Evolutionary conservation across 1,140 invertebrate species (phyloP), one percentile per base, ranked within the genome.

Genomic region (Mercenaria mercenaria): DNA sequence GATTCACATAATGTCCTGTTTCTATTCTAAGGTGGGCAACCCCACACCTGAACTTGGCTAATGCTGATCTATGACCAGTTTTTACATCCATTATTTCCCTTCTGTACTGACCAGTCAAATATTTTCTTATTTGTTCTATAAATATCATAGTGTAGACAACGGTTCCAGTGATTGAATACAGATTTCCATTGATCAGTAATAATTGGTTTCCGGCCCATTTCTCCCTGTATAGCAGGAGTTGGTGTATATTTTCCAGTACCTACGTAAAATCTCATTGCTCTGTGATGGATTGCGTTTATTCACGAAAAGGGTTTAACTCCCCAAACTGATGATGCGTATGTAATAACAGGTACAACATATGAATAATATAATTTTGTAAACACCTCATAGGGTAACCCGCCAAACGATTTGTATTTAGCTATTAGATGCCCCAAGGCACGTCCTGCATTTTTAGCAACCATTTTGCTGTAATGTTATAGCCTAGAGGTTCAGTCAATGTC

Each of bases 361-460:
- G 76, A 47, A 41, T 88, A 18, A 77, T 67, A 88, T 52, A 82
- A 64, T 59, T 61, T 59, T 26, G 20, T 82, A 39, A 15, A 82
- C 8, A 47, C 43, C 8, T 47, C 43, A 47, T 18, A 47, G 18
- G 43, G 8, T n/a, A 10, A n/a, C 23, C 23, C 61, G 23, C 61
- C 61, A n/a, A 64, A 10, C 10, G 23, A n/a, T 64, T 64, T 64
- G n/a, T 10, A 64, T n/a, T 64, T 64, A 11, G 64, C 64, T 29
- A 37, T 69, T 20, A 69, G 64, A 39, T 29, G 64, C 4, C 64
- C 64, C 64, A 69, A 23, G 64, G 64, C 64, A 69, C 26, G 37
- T 15, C 64, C 64, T 2, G 64, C 64, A 69, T 29, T 69, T n/a
- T 18, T 20, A 15, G 64, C 64, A 69, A 69, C 64, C 1, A 32